Base-by-base conservation (phyloP, 2,888 invertebrate genomes). In the Acrocera orbiculus region DNA sequence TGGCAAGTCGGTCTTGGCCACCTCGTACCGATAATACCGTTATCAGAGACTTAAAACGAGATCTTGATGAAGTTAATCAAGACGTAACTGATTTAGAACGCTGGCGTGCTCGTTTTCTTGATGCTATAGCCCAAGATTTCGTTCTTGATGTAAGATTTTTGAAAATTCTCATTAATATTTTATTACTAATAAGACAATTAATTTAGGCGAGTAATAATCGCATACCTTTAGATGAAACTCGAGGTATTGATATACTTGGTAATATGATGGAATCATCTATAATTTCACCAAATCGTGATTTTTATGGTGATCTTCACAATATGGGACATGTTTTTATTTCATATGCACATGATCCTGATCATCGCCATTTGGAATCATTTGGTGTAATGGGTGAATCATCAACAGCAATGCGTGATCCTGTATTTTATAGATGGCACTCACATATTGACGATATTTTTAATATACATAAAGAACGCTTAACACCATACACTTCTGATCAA, bases 391-490 rank as follows among this genome's bases (percentile, higher is more conserved):
- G 82, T 0, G 85, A 85, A 50, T 71, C 79, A 0, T 70, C 81
- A 0, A 83, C 83, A 0, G 80, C 85, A 1, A 85, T 86, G 83
- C 65, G 86, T 3, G 87, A 87, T 58, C 85, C 86, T 0, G 61
- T 78, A 13, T 86, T 86, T 65, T 86, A 85, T 62, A 73, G 80
- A 51, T 85, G 79, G 80, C 86, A 87, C 50, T 68, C 76, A 0
- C 77, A 72, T 51, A 64, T 85, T 16, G 80, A 86, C 47, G 75
- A 80, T 44, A 61, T 86, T 19, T 85, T 85, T 66, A 68, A 71
- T 44, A 66, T 73, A 41, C 74, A 76, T 58, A 86, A 86, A 58
- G 63, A 64, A 39, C 73, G 72, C 10, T 60, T 86, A 16, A 62
- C 73, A 0, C 65, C 74, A 3, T 86, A 86, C 53, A 63, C 61